These are phyloP conservation scores for Tetragonula clypearis DNA, from an alignment of 1,140 invertebrate genomes.

Conservation along the genomic window DNA sequence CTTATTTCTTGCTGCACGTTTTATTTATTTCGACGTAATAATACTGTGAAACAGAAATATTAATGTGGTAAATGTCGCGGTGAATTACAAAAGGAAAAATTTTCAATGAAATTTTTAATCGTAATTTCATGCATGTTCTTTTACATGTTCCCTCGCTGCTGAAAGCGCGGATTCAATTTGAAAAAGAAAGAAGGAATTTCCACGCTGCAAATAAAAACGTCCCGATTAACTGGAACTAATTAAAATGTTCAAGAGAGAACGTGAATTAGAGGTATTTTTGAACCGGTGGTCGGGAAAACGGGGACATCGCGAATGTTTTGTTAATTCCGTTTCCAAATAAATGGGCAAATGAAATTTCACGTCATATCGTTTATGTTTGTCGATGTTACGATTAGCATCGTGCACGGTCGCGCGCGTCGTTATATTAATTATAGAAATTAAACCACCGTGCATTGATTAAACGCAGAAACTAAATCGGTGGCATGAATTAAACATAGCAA, in stretches of 20 bases:
- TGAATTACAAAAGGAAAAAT: too few species aligned
- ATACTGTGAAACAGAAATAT: too few species aligned
- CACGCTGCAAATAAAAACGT: background rate
- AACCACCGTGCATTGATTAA: conserved; percentile 18
- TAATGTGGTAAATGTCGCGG: too few species aligned
- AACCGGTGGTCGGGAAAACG: background rate
- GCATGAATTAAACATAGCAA: conserved; percentile 35
- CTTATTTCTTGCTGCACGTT: too few species aligned
- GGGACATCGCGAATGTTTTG: background rate
- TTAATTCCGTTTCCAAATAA: conserved; percentile 5
- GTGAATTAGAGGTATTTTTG: background rate
- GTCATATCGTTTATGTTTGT: background rate
- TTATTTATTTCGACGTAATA: too few species aligned
- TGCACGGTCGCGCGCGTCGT: background rate
- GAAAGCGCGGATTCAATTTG: background rate
- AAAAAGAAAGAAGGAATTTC: too few species aligned
- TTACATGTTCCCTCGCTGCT: background rate
- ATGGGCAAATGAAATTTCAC: conserved; percentile 13
- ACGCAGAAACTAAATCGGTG: conserved; percentile 14
- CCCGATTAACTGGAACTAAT: background rate
- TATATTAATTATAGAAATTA: conserved; percentile 43
- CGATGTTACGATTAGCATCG: background rate
- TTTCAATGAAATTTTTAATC: too few species aligned
- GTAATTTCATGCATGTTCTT: background rate
- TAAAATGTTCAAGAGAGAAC: background rate